phyloP scores from a whole-genome alignment of 2,797 vertebrate species.

The Liparis tanakae region DNA sequence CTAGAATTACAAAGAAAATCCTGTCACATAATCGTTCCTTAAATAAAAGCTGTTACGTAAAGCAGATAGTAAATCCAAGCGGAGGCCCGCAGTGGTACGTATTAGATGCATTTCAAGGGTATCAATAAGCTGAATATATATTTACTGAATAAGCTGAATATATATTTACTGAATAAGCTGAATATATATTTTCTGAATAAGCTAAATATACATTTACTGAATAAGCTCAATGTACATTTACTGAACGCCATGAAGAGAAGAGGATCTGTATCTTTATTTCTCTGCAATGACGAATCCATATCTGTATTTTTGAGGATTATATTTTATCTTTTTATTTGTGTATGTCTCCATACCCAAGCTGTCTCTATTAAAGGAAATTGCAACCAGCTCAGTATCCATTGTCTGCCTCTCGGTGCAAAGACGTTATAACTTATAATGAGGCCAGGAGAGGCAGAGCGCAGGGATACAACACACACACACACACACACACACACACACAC shows the following conservation, averaged over 20 bases:
- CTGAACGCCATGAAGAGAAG: background rate
- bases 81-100: background rate
- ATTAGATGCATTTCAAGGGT: background rate
- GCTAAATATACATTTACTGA: too few species aligned
- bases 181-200: too few species aligned
- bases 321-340: background rate
- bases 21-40: conserved; percentile 26
- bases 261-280: background rate
- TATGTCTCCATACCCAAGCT: too few species aligned
- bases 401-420: conserved; percentile 9
- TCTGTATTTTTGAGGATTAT: background rate
- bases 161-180: too few species aligned
- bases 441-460: background rate
- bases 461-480: background rate
- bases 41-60: conserved; percentile 15
- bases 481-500: too few species aligned
- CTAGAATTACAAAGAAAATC: conserved; percentile 32
- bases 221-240: background rate
- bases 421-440: conserved; percentile 15
- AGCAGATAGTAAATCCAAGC: conserved; percentile 20
- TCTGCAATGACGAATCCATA: background rate
- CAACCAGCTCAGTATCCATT: background rate
- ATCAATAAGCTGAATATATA: background rate
- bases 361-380: conserved; percentile 19
- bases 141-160: too few species aligned